Conservation (phyloP, 2,797 vertebrate genomes). For the Ptychadena robeensis region DNA sequence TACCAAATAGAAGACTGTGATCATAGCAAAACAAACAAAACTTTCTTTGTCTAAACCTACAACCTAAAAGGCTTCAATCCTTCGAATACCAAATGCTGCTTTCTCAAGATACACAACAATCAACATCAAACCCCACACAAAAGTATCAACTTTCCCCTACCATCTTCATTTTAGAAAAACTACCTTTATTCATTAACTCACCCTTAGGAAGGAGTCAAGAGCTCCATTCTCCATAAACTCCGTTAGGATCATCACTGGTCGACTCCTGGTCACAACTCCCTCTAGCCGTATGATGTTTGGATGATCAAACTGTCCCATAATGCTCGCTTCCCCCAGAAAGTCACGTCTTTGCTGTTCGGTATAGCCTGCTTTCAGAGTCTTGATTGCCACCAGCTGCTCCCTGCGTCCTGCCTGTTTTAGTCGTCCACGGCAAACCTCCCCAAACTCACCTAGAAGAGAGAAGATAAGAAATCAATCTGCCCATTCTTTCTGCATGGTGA, state of each 20-base stretch:
- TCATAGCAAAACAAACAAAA: not conserved
- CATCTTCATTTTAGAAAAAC: not conserved
- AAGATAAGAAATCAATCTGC: slow-evolving; percentile 29
- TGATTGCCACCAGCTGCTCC: slow-evolving; percentile 97
- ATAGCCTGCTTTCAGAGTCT: slow-evolving; percentile 97
- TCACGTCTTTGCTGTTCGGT: slow-evolving; percentile 94
- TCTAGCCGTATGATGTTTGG: slow-evolving; percentile 97
- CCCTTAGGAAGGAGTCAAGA: slow-evolving; percentile 94
- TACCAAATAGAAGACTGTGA: not conserved
- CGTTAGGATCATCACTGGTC: slow-evolving; percentile 97
- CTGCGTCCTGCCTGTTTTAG: slow-evolving; percentile 93
- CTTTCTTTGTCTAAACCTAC: not conserved
- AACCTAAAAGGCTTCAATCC: not conserved
- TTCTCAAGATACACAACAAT: no score
- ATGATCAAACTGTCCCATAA: slow-evolving; percentile 98
- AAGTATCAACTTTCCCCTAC: not conserved
- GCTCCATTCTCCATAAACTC: slow-evolving; percentile 99
- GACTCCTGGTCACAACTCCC: slow-evolving; percentile 97
- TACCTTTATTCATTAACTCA: slow-evolving; percentile 70
- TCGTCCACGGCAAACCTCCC: slow-evolving; percentile 95
- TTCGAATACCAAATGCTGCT: no score
- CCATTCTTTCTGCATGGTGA: slow-evolving; percentile 12
- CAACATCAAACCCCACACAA: no score
- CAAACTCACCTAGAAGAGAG: slow-evolving; percentile 88
- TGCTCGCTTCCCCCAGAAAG: slow-evolving; percentile 95